These are phyloP conservation scores for Polydrusus tereticollis DNA, from an alignment of 2,888 invertebrate genomes.

Conservation along the genomic window DNA sequence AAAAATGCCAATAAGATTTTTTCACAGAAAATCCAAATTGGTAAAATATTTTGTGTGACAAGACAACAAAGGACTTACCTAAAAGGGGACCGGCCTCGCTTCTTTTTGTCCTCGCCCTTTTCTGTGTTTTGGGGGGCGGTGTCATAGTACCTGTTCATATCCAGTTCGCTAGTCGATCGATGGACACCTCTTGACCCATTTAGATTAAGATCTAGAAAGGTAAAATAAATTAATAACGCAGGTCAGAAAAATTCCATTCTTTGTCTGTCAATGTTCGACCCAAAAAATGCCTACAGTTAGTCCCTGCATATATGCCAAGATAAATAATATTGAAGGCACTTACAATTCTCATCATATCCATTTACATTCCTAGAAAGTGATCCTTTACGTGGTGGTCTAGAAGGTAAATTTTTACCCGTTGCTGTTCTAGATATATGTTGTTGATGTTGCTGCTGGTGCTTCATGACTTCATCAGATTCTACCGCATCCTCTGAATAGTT, in stretches of 20 bases:
- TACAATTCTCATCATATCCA: conserved; percentile 62
- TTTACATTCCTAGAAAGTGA: conserved; percentile 74
- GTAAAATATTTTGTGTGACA: background rate
- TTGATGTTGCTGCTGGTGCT: conserved; percentile 59
- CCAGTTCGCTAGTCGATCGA: conserved; percentile 81
- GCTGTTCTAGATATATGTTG: conserved; percentile 36
- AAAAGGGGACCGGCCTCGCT: conserved; percentile 92
- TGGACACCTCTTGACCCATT: conserved; percentile 70
- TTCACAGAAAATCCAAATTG: conserved; percentile 31
- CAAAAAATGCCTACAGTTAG: too few species aligned
- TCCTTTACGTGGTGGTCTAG: conserved; percentile 82
- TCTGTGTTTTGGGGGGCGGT: conserved; percentile 63
- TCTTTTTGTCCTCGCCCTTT: conserved; percentile 75
- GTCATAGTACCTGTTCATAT: conserved; percentile 80
- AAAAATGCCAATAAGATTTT: conserved; percentile 33
- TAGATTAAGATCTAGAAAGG: conserved; percentile 50
- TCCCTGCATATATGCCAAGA: too few species aligned
- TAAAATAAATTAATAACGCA: too few species aligned
- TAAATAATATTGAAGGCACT: too few species aligned
- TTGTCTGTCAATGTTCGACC: too few species aligned
- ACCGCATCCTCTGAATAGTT: conserved; percentile 87
- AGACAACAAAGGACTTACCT: conserved; percentile 69
- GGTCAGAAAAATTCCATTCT: too few species aligned
- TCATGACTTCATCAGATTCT: conserved; percentile 78
- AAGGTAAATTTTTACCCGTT: conserved; percentile 67